Evolutionary conservation across 2,113 vertebrate genomes (phyloP).

Genomic region (Helogale parvula): DNA sequence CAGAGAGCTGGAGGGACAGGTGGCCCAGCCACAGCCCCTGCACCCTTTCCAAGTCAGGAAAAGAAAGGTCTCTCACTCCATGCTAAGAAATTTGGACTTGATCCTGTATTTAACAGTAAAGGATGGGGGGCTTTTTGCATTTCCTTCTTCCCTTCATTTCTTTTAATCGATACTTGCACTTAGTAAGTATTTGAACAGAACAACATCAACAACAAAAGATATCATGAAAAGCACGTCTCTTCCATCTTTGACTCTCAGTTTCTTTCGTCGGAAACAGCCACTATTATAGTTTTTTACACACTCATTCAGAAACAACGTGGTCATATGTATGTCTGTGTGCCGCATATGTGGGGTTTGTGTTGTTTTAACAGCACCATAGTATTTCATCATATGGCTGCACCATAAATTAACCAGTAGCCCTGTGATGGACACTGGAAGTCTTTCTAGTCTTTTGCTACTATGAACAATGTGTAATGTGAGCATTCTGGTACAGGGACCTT

Average conservation of each 20-base stretch:
- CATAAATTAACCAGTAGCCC: neutral
- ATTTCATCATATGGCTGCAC: neutral
- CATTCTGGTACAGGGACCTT: neutral
- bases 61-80: neutral
- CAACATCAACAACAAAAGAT: neutral
- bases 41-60: neutral
- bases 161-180: neutral
- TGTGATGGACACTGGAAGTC: neutral
- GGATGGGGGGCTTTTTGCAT: neutral
- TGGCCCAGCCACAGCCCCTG: neutral
- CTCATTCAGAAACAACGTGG: neutral
- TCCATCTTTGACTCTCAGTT: neutral
- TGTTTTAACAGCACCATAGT: neutral
- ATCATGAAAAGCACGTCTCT: neutral
- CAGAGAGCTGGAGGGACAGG: neutral
- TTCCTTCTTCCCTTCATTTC: neutral
- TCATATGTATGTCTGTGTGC: accelerated
- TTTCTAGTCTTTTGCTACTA: neutral
- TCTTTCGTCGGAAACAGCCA: neutral
- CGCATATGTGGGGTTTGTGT: too few relatives aligned
- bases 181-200: neutral
- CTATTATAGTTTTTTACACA: neutral
- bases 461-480: neutral
- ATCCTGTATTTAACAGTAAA: neutral
- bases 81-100: neutral